A percentile compares a stretch with the other conserved stretches of the same genome.
Conservation (phyloP, 2,113 vertebrate genomes). For the Taxidea taxus region DNA sequence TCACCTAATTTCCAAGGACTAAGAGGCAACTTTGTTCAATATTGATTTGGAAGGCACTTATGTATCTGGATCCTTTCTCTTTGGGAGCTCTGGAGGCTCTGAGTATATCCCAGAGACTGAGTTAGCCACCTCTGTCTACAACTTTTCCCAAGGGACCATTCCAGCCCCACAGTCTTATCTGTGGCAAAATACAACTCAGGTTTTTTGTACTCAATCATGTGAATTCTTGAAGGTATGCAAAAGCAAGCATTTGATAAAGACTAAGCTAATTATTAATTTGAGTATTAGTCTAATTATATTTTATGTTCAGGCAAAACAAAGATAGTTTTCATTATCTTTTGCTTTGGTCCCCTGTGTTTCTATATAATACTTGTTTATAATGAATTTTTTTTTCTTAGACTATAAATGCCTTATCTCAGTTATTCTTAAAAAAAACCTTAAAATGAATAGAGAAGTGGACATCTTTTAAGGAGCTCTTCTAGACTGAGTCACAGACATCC, state of each 20-base stretch:
- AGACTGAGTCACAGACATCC: background rate
- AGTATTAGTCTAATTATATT: background rate
- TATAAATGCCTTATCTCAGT: background rate
- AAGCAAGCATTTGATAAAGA: background rate
- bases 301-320: background rate
- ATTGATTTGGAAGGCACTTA: background rate
- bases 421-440: background rate
- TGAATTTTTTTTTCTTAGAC: background rate
- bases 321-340: background rate
- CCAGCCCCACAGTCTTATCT: background rate
- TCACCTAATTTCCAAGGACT: background rate
- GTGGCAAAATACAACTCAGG: background rate
- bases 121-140: background rate
- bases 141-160: background rate
- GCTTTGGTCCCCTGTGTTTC: background rate
- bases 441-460: background rate
- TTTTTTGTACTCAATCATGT: background rate
- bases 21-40: background rate
- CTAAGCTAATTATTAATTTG: conserved; percentile 8
- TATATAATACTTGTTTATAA: background rate
- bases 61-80: background rate
- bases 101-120: background rate
- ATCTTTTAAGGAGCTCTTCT: background rate
- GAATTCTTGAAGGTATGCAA: background rate
- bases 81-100: background rate